Conservation (phyloP, 2,113 vertebrate genomes). For the Notiomystis cincta region DNA sequence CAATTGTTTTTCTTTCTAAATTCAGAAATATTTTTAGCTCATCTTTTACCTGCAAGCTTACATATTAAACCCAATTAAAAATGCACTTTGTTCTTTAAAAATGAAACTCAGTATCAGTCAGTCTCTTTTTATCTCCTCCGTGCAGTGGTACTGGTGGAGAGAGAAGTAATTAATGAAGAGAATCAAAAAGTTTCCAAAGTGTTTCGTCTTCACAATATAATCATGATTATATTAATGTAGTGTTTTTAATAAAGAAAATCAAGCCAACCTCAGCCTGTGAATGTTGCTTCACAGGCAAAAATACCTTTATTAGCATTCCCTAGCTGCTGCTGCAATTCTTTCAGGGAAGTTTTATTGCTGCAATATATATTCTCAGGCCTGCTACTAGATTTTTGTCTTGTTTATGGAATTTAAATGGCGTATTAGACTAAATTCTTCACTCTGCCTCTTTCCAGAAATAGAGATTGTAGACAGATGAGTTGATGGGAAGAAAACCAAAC, state of each 20-base stretch:
- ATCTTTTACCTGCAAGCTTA: not conserved
- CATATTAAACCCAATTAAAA: not conserved
- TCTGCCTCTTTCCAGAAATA: not conserved
- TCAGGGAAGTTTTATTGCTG: constrained; percentile 49
- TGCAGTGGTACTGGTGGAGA: not conserved
- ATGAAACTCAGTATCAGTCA: not conserved
- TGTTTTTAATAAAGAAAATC: constrained; percentile 53
- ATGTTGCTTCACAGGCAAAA: not conserved
- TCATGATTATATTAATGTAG: constrained; percentile 26
- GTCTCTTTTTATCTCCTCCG: not conserved
- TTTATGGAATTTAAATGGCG: constrained; percentile 64
- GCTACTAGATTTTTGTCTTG: constrained; percentile 57
- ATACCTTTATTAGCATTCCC: constrained; percentile 40
- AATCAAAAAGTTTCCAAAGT: constrained; percentile 16
- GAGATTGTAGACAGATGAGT: constrained; percentile 19
- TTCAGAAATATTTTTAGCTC: not conserved
- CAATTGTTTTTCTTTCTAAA: not conserved
- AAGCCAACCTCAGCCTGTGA: constrained; percentile 14
- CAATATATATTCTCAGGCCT: constrained; percentile 44
- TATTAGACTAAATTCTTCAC: constrained; percentile 44
- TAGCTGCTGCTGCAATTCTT: constrained; percentile 31
- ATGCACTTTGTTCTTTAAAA: not conserved
- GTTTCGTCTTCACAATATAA: constrained; percentile 37
- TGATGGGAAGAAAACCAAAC: constrained; percentile 18
- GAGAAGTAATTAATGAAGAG: constrained; percentile 21